Evolutionary conservation across 2,797 vertebrate genomes (phyloP), one percentile per base, ranked within the genome.

Genomic region (Dendrocincla tyrannina): DNA sequence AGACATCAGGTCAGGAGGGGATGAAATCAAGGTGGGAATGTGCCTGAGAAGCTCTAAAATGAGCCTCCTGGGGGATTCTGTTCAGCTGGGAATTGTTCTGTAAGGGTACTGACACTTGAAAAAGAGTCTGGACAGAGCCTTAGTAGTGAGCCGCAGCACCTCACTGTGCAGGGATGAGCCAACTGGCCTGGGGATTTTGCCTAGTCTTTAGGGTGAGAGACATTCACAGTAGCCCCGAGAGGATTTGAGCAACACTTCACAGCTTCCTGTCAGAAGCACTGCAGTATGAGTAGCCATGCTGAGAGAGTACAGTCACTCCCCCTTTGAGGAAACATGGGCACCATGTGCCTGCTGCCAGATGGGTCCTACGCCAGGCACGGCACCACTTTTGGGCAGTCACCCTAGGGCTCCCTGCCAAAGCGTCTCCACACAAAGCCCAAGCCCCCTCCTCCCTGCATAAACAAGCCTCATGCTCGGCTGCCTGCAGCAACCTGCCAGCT

Each of bases 351-450:
- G 5, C 63, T 73, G 63, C 58, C 62, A n/a, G 33, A 25, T 0
- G 17, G 19, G 30, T 53, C 47, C 86, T 16, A 2, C 10, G 4
- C 9, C 4, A 35, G 47, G 52, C 47, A 18, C 5, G 0, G 41
- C 1, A 17, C 41, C 5, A 2, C 6, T 0, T n/a, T 44, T 12
- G 50, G 28, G 23, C 2, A 1, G 49, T 32, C 11, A 11, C 0
- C 0, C 3, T 7, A 39, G 44, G n/a, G 22, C 12, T 92, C 64
- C 47, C 27, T 0, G 7, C 49, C 82, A 62, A 42, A 85, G 32
- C 0, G 0, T 33, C 63, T 73, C 30, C 32, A 17, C 63, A 33
- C 32, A 66, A 49, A 82, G 42, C 55, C 55, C 9, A 8, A 72
- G 44, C 13, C 33, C 55, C 8, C n/a, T 79, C 39, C 50, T 75